Evolutionary conservation across 2,113 vertebrate species (phyloP).

Genomic region (Zapus hudsonius): DNA sequence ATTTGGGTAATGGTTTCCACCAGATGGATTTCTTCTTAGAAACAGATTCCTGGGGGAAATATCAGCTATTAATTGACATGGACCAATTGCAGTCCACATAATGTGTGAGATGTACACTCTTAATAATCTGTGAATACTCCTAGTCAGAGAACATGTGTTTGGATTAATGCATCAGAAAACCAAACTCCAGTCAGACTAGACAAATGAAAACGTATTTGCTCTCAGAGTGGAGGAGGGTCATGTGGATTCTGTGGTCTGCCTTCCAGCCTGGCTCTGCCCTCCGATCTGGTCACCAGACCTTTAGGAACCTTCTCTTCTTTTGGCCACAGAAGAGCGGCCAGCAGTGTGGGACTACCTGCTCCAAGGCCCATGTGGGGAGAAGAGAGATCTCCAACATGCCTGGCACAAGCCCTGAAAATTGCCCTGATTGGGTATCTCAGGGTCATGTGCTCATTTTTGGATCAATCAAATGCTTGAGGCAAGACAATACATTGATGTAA

Average conservation of each 20-base stretch:
- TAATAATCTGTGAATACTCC: not conserved
- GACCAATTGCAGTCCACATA: not conserved
- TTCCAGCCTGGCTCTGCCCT: not conserved
- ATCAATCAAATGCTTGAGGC: not conserved
- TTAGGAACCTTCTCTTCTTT: not conserved
- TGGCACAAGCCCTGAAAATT: not conserved
- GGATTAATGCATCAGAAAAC: not conserved
- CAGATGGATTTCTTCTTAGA: conserved; percentile 12
- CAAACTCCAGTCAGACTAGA: not conserved
- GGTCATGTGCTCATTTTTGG: not conserved
- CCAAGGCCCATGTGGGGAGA: not conserved
- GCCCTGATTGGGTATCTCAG: not conserved
- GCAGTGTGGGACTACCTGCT: accelerated
- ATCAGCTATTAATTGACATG: conserved; percentile 29
- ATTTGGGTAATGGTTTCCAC: not conserved
- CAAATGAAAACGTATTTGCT: accelerated
- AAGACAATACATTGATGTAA: accelerated
- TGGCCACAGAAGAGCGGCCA: not conserved
- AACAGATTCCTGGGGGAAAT: not conserved
- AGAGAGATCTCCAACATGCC: not conserved
- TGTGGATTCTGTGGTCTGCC: not conserved
- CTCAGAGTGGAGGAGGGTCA: accelerated
- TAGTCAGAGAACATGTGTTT: not conserved
- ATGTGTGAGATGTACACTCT: not conserved
- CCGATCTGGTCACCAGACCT: accelerated